Evolutionary conservation across 2,797 vertebrate species (phyloP), one percentile per base, ranked within the genome.

Genomic region (Pelochelys cantorii): DNA sequence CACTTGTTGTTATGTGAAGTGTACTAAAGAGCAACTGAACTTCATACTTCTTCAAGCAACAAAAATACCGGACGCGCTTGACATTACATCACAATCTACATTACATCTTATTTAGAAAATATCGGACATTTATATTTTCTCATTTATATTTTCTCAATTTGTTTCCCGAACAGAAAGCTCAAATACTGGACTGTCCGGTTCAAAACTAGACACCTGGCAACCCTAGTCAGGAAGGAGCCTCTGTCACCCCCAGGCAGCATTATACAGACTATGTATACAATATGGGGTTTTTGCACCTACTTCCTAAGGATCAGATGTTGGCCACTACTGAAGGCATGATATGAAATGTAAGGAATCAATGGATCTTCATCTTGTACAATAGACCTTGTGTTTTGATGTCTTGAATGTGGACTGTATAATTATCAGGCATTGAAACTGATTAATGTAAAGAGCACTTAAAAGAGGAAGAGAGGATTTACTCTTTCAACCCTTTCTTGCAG

Each of bases 311-410:
- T 37, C 34, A 37, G 18, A 5, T 5, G 13, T 12, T 3, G 60
- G 13, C 3, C 18, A 10, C 29, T 1, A 1, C 5, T 6, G 29
- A 79, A 80, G 11, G 79, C 8, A 14, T 37, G 83, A 0, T 25
- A 13, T 2, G 71, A 3, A 3, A 59, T 11, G 55, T 0, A 1
- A 1, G 74, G 37, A 18, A 5, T 14, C 1, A 3, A 29, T 8
- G 25, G 17, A 34, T 15, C 4, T 23, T 11, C 10, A 42, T 23
- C 5, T 2, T 1, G 0, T 1, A 0, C 2, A 4, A 4, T 7
- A 0, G 2, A 54, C 5, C 34, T 18, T 23, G 59, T 60, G 42
- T 60, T 81, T 60, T 18, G 2, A 23, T 1, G 71, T 1, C 2
- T 2, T 0, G n/a, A 37, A 54, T 20, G 68, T 1, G 1, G 22